These are phyloP conservation scores for Scaptomyza tumidula DNA, from an alignment of 2,888 invertebrate genomes.

Conservation along the genomic window DNA sequence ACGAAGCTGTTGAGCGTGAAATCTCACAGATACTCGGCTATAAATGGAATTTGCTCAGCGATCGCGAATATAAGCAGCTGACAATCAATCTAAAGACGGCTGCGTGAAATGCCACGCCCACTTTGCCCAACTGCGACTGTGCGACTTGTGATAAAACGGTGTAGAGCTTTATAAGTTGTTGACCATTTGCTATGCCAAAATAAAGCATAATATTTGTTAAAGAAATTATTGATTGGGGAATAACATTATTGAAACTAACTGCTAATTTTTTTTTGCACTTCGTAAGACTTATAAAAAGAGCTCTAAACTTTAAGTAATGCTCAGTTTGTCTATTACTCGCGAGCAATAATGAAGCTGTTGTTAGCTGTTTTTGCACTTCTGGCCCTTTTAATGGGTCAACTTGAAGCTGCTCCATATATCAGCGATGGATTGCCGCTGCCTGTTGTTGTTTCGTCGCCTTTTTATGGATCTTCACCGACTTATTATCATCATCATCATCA, in stretches of 20 bases:
- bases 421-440: slow-evolving; percentile 42
- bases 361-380: slow-evolving; percentile 21
- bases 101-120: slow-evolving; percentile 20
- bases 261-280: slow-evolving; percentile 39
- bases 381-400: slow-evolving; percentile 13
- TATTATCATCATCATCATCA: slow-evolving; percentile 32
- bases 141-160: slow-evolving; percentile 71
- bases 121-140: not conserved
- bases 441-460: slow-evolving; percentile 29
- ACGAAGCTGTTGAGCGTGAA: slow-evolving; percentile 88
- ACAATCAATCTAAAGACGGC: slow-evolving; percentile 64
- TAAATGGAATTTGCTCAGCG: slow-evolving; percentile 88
- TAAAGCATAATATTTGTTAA: slow-evolving; percentile 49
- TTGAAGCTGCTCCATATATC: slow-evolving; percentile 38
- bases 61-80: slow-evolving; percentile 87
- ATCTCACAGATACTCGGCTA: slow-evolving; percentile 89
- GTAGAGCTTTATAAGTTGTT: slow-evolving; percentile 65
- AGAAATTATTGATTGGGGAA: slow-evolving; percentile 36
- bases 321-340: slow-evolving; percentile 25
- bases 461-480: slow-evolving; percentile 26
- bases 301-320: not conserved
- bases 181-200: slow-evolving; percentile 35
- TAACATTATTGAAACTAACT: slow-evolving; percentile 9
- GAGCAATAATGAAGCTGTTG: slow-evolving; percentile 44
- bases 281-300: slow-evolving; percentile 46